Evolutionary conservation across 1,140 invertebrate species (phyloP).

Genomic region (Hypsibius dujardini): DNA sequence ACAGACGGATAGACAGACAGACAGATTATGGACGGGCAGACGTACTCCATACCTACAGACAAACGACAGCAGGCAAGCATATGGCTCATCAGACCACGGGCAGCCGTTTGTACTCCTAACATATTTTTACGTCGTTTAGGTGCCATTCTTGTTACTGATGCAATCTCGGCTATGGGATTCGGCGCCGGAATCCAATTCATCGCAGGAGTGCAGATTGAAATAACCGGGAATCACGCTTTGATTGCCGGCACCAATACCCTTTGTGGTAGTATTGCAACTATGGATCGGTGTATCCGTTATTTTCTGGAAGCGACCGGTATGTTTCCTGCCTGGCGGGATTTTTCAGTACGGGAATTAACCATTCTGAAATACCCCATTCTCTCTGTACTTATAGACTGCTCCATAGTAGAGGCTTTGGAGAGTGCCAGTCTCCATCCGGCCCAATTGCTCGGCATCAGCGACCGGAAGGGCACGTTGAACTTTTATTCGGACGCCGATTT

Average conservation of each 20-base stretch:
- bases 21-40: too few species aligned
- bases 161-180: constrained; percentile 76
- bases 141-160: constrained; percentile 82
- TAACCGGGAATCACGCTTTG: constrained; percentile 52
- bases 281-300: constrained; percentile 62
- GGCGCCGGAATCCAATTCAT: constrained; percentile 60
- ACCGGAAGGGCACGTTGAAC: constrained; percentile 64
- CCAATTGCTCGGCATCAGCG: constrained; percentile 49
- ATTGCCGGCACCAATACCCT: constrained; percentile 70
- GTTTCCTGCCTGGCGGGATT: constrained; percentile 19
- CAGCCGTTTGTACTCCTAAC: neutral
- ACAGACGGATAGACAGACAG: too few species aligned
- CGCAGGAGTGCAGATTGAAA: constrained; percentile 61
- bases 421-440: constrained; percentile 81
- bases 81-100: too few species aligned
- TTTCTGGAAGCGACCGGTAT: constrained; percentile 62
- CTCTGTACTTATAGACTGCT: constrained; percentile 42
- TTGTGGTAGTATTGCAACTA: constrained; percentile 70
- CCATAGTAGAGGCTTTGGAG: constrained; percentile 66
- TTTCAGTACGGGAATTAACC: neutral
- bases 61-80: too few species aligned
- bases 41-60: too few species aligned
- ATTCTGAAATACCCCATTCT: neutral
- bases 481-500: constrained; percentile 87
- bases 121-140: constrained; percentile 39